phyloP scores from a whole-genome alignment of 2,113 vertebrate genomes.

The Heptranchias perlo region DNA sequence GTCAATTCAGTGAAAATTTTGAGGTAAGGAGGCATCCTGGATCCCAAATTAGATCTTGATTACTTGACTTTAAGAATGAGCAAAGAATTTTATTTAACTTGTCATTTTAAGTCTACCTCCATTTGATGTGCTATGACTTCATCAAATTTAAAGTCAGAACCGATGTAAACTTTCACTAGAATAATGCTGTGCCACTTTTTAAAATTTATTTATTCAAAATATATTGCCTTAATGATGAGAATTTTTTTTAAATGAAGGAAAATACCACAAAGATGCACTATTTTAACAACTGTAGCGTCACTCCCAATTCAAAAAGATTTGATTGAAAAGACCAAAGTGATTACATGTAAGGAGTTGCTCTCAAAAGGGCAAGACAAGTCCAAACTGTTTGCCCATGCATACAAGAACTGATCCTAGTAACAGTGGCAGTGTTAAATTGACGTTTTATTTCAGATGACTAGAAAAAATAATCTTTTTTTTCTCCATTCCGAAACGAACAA shows the following conservation, averaged over 20 bases:
- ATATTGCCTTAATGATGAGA: conserved; percentile 2
- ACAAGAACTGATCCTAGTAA: conserved; percentile 34
- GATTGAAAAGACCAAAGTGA: conserved; percentile 21
- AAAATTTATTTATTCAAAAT: conserved; percentile 31
- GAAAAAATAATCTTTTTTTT: too few species aligned
- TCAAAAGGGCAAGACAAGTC: conserved; percentile 2
- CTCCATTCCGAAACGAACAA: conserved; percentile 7
- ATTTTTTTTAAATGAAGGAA: too few species aligned
- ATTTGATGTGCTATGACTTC: conserved; percentile 26
- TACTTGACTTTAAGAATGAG: conserved; percentile 29
- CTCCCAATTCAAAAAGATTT: conserved; percentile 24
- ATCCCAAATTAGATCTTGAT: background rate
- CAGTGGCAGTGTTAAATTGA: conserved; percentile 14
- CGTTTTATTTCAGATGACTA: background rate
- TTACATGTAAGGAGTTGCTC: conserved; percentile 13
- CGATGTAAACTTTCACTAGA: conserved; percentile 13
- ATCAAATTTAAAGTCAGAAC: background rate
- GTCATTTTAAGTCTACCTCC: conserved; percentile 16
- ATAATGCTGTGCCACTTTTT: background rate
- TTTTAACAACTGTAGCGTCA: conserved; percentile 26
- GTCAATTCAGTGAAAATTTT: conserved; percentile 12
- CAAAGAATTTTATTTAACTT: conserved; percentile 12
- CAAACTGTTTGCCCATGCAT: conserved; percentile 21
- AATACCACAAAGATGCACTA: conserved; percentile 25
- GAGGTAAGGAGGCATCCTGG: conserved; percentile 7